phyloP scores from a whole-genome alignment of 2,888 invertebrate species.

The Ptilodon capucinus region DNA sequence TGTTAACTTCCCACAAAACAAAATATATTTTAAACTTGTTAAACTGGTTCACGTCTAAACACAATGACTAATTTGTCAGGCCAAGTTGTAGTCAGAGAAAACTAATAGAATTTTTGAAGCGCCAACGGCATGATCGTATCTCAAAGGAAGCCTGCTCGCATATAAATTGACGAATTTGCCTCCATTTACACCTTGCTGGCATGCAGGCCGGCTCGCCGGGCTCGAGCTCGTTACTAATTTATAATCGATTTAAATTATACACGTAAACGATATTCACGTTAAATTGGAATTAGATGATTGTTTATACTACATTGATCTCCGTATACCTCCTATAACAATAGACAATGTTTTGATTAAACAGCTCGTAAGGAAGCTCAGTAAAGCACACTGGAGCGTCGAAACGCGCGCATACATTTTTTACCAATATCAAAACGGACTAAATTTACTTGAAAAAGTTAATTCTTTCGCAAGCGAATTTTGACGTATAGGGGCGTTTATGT shows the following conservation, averaged over 20 bases:
- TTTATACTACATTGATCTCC: too few relatives aligned
- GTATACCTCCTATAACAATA: too few relatives aligned
- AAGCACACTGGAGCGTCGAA: too few relatives aligned
- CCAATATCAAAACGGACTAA: too few relatives aligned
- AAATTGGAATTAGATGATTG: background rate
- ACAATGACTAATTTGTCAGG: conserved; percentile 12
- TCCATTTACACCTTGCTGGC: conserved; percentile 75
- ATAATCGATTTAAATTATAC: conserved; percentile 67
- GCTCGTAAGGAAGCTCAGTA: too few relatives aligned
- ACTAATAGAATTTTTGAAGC: conserved; percentile 57
- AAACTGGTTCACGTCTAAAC: conserved; percentile 14
- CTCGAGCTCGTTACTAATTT: conserved; percentile 65
- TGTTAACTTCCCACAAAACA: background rate
- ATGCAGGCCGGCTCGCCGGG: conserved; percentile 51
- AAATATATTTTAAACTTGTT: background rate
- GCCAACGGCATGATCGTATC: conserved; percentile 61
- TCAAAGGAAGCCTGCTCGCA: conserved; percentile 76
- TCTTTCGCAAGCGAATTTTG: background rate
- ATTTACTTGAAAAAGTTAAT: too few relatives aligned
- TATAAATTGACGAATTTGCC: conserved; percentile 81
- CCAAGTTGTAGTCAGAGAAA: conserved; percentile 24
- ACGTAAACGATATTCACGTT: conserved; percentile 33
- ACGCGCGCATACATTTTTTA: too few relatives aligned
- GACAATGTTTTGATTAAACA: too few relatives aligned
- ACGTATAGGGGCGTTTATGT: too few relatives aligned